Evolutionary conservation across 2,888 invertebrate genomes (phyloP), one percentile per base, ranked within the genome.

Genomic region (Drosophila hawaiiensis): DNA sequence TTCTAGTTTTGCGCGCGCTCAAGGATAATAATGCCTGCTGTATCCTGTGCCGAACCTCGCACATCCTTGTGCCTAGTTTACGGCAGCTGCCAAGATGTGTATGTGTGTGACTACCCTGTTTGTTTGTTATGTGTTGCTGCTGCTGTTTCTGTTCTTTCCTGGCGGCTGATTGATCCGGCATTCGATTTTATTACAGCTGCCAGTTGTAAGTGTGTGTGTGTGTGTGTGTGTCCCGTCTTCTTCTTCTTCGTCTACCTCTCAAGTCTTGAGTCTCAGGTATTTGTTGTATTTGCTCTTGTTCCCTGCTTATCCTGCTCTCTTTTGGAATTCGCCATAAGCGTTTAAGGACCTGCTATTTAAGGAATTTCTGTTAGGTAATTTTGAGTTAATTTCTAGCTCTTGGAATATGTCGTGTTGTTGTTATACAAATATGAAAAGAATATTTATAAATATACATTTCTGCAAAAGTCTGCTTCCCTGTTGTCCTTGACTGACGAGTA

Each of bases 101-200:
- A 43, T 67, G 29, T 67, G 14, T 14, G 12, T 25, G 67, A 53
- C 73, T 81, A 78, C 83, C 83, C 83, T 62, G 74, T 29, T 62
- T 67, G 47, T 54, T 59, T 80, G 56, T 68, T 50, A 12, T 80
- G 65, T 86, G 37, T 41, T 65, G 54, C 60, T 65, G 56, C 64
- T 63, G 50, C 63, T 61, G 72, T 69, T 69, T 68, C 49, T 77
- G 82, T 74, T 81, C 72, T 74, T 82, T 83, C 68, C 77, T 82
- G 80, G 76, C 68, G 67, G 80, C 73, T 78, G 82, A 82, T 85
- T 88, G 82, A 89, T 84, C 82, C 82, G 80, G 63, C 73, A 55
- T 76, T 81, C 75, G 84, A 80, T 90, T 89, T 76, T 68, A 50
- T 80, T 85, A 85, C 85, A 85, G 89, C 90, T 85, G 85, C 83